A percentile compares a stretch with the other conserved stretches of the same genome.
These are phyloP conservation scores for Urocynchramus pylzowi DNA, from an alignment of 2,113 vertebrate genomes.

Conservation along the genomic window DNA sequence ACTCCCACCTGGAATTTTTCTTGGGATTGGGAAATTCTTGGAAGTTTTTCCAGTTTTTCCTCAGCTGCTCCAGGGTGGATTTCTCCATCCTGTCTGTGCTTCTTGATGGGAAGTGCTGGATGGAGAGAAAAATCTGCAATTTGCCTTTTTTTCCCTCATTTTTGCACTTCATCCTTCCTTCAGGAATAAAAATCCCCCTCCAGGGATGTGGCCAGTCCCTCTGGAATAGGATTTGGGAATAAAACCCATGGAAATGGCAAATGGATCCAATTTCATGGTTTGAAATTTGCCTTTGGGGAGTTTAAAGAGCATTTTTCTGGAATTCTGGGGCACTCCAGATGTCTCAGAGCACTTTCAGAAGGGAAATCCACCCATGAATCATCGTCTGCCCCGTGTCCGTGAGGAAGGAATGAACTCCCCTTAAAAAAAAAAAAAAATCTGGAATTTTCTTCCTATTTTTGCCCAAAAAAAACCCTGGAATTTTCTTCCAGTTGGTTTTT, in stretches of 20 bases:
- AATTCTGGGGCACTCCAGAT: neutral
- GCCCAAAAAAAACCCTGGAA: neutral
- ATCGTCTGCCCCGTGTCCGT: neutral
- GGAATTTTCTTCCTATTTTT: conserved; percentile 36
- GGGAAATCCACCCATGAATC: neutral
- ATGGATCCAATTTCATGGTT: neutral
- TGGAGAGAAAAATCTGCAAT: neutral
- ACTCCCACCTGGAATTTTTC: neutral
- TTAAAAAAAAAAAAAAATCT: neutral
- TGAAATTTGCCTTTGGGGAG: neutral
- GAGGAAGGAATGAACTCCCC: neutral
- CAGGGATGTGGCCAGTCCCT: neutral
- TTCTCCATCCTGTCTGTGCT: neutral
- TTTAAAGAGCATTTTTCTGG: neutral
- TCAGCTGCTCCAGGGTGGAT: neutral
- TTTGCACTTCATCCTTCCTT: neutral
- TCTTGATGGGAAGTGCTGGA: neutral
- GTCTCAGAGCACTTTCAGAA: neutral
- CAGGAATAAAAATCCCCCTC: neutral
- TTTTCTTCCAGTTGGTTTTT: too few species aligned
- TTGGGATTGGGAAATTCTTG: neutral
- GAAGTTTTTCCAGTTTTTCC: neutral
- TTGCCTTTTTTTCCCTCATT: neutral
- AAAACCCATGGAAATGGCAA: neutral
- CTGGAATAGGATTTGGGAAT: neutral